phyloP scores from a whole-genome alignment of 2,888 invertebrate species.

The Athalia cordata region DNA sequence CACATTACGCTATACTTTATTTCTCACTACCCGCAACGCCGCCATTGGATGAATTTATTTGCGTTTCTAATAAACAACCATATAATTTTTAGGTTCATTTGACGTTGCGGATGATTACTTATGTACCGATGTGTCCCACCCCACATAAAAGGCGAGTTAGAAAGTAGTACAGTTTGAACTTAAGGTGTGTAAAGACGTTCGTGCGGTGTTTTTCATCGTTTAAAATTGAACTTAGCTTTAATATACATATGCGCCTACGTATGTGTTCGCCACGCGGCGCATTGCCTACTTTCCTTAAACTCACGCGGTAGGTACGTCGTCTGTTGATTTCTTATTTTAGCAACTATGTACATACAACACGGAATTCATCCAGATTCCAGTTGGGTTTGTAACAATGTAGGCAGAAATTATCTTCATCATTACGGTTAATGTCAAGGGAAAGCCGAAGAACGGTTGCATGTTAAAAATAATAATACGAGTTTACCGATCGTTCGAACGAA shows the following conservation, averaged over 20 bases:
- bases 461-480: too few relatives aligned
- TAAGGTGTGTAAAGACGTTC: neutral
- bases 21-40: neutral
- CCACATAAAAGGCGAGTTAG: constrained; percentile 4
- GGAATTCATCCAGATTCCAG: too few relatives aligned
- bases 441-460: too few relatives aligned
- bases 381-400: too few relatives aligned
- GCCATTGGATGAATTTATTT: constrained; percentile 15
- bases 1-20: neutral
- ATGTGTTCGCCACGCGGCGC: too few relatives aligned
- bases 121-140: neutral
- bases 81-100: neutral
- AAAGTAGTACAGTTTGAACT: constrained; percentile 41
- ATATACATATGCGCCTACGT: neutral
- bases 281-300: too few relatives aligned
- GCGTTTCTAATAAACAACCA: constrained; percentile 10
- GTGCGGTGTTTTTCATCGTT: neutral
- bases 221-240: neutral
- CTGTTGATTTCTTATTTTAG: too few relatives aligned
- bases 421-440: too few relatives aligned
- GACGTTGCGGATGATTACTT: neutral
- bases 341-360: too few relatives aligned
- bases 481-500: too few relatives aligned
- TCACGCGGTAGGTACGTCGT: too few relatives aligned
- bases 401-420: too few relatives aligned